Conservation (phyloP, 2,888 invertebrate species). For the Drosophila stalkeri region DNA sequence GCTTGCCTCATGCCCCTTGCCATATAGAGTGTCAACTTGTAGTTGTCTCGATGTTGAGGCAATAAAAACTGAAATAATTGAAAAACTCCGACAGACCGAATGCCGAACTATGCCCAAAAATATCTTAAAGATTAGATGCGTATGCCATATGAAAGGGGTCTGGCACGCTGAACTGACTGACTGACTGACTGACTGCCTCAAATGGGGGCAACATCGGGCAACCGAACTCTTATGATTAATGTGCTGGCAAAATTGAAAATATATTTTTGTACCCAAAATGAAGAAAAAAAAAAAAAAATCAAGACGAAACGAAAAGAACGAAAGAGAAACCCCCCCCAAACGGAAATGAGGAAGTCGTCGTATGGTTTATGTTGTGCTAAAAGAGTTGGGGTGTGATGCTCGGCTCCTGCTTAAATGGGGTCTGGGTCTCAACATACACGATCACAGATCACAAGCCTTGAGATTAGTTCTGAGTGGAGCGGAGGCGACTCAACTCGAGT, state of each 20-base stretch:
- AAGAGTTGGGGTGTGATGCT: constrained; percentile 69
- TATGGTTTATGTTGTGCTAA: constrained; percentile 75
- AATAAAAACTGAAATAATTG: constrained; percentile 76
- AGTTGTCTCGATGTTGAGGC: constrained; percentile 73
- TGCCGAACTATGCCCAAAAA: constrained; percentile 63
- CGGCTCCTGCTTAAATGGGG: constrained; percentile 30
- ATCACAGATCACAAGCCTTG: constrained; percentile 58
- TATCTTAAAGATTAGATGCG: constrained; percentile 76
- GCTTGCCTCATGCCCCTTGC: constrained; percentile 6
- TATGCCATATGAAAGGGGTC: constrained; percentile 61
- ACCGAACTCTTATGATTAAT: constrained; percentile 71
- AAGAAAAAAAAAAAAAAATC: not conserved
- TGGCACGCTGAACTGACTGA: constrained; percentile 15
- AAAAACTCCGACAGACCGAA: constrained; percentile 54
- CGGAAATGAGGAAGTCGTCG: constrained; percentile 77
- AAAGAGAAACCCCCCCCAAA: constrained; percentile 47
- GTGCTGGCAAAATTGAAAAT: constrained; percentile 77
- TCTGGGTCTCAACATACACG: constrained; percentile 67
- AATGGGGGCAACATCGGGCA: constrained; percentile 54
- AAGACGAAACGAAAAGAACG: not conserved
- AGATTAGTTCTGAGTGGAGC: constrained; percentile 63
- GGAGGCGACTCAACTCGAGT: not conserved
- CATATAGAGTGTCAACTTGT: constrained; percentile 73
- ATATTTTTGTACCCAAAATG: constrained; percentile 44
- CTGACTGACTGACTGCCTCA: constrained; percentile 46